phyloP scores from a whole-genome alignment of 2,888 invertebrate species.

The Blomia tropicalis region DNA sequence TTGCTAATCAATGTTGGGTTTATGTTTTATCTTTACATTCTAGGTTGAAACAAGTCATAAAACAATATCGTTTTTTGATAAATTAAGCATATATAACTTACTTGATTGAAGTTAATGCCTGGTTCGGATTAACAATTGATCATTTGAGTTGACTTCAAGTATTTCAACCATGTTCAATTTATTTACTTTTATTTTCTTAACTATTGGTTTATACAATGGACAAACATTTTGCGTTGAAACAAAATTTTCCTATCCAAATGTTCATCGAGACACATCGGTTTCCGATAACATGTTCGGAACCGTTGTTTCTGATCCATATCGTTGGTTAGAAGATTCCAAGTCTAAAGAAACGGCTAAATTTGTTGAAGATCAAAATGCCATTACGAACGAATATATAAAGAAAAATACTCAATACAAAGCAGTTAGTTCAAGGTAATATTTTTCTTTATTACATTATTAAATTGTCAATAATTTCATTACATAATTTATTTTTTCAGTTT shows the following conservation, averaged over 20 bases:
- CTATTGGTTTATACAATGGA: too few species aligned
- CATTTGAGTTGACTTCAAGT: too few species aligned
- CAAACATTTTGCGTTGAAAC: too few species aligned
- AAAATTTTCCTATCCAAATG: conserved; percentile 15
- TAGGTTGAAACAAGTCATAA: too few species aligned
- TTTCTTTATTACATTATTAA: neutral
- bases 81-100: too few species aligned
- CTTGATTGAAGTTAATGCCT: too few species aligned
- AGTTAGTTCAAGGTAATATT: conserved; percentile 17
- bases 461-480: neutral
- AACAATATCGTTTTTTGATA: too few species aligned
- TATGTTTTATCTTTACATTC: too few species aligned
- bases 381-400: neutral
- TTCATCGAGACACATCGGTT: conserved; percentile 6
- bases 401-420: neutral
- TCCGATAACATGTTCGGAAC: conserved; percentile 5
- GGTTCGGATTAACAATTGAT: too few species aligned
- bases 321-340: conserved; percentile 21
- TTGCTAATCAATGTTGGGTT: too few species aligned
- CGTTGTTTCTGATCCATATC: conserved; percentile 16
- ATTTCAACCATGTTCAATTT: too few species aligned
- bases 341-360: conserved; percentile 17
- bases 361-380: conserved; percentile 11
- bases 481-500: conserved; percentile 10
- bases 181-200: too few species aligned